Conservation (phyloP, 2,797 vertebrate species). For the Bovichtus diacanthus region DNA sequence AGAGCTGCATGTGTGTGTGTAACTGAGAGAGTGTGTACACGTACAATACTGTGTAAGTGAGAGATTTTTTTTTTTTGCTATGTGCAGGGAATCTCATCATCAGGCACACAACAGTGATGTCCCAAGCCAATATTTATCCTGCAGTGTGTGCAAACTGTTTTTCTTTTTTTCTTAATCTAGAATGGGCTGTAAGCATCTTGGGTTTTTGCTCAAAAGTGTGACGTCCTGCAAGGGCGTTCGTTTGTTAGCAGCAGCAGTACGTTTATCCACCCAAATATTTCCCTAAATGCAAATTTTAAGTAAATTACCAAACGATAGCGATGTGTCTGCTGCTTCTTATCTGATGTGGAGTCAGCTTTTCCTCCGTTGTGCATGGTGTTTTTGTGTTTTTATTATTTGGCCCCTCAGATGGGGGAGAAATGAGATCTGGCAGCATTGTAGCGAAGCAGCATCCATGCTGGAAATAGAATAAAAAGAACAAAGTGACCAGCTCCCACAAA, state of each 20-base stretch:
- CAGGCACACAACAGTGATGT: slow-evolving; percentile 59
- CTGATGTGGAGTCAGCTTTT: neutral
- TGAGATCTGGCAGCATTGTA: neutral
- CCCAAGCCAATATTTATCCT: slow-evolving; percentile 71
- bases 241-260: slow-evolving; percentile 9
- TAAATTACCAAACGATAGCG: neutral
- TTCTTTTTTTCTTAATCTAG: slow-evolving; percentile 37
- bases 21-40: slow-evolving; percentile 37
- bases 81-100: slow-evolving; percentile 67
- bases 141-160: slow-evolving; percentile 65
- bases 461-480: slow-evolving; percentile 6
- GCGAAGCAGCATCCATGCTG: neutral
- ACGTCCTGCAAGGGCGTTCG: slow-evolving; percentile 13
- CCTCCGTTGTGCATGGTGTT: neutral
- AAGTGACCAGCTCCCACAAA: neutral
- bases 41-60: slow-evolving; percentile 42
- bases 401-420: slow-evolving; percentile 17
- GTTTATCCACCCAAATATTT: slow-evolving; percentile 3
- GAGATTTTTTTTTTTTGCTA: slow-evolving; percentile 38
- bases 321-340: neutral
- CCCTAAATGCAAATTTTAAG: neutral
- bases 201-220: slow-evolving; percentile 19
- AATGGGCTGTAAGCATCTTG: slow-evolving; percentile 47
- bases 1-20: slow-evolving; percentile 46
- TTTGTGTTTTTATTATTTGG: neutral